Evolutionary conservation across 2,888 invertebrate species (phyloP).

Genomic region (Monoplex corrugatus): DNA sequence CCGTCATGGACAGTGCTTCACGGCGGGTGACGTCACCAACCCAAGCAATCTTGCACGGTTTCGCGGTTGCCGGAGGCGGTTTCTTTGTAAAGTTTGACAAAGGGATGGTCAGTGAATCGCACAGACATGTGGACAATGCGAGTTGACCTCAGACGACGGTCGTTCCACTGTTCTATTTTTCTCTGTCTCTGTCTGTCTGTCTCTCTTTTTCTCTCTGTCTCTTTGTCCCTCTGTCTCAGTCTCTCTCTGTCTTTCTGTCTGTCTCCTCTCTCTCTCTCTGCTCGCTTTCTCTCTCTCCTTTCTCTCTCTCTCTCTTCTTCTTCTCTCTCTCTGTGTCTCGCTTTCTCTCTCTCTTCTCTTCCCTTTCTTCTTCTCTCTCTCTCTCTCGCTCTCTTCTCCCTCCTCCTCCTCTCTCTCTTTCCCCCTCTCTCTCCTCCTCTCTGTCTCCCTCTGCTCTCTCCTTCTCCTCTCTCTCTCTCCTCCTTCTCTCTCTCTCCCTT

Average conservation of each 20-base stretch:
- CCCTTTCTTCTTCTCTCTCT: neutral
- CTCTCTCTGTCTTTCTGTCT: neutral
- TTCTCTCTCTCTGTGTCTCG: neutral
- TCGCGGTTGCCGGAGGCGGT: no score
- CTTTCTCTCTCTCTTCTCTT: neutral
- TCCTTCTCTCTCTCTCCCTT: neutral
- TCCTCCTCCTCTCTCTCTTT: neutral
- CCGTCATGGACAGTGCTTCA: no score
- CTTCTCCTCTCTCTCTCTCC: neutral
- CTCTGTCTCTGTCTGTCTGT: neutral
- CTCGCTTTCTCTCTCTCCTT: neutral
- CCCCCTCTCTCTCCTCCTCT: neutral
- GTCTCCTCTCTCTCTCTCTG: neutral
- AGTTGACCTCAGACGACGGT: no score
- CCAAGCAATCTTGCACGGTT: no score
- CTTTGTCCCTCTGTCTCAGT: neutral
- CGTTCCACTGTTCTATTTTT: neutral
- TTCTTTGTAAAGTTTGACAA: no score
- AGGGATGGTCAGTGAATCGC: no score
- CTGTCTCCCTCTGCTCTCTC: neutral
- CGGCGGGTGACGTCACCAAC: no score
- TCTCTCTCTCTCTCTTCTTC: neutral
- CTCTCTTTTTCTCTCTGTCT: neutral
- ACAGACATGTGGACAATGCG: no score
- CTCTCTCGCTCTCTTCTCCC: neutral